Evolutionary conservation across 2,113 vertebrate genomes (phyloP).

Genomic region (Morone saxatilis): DNA sequence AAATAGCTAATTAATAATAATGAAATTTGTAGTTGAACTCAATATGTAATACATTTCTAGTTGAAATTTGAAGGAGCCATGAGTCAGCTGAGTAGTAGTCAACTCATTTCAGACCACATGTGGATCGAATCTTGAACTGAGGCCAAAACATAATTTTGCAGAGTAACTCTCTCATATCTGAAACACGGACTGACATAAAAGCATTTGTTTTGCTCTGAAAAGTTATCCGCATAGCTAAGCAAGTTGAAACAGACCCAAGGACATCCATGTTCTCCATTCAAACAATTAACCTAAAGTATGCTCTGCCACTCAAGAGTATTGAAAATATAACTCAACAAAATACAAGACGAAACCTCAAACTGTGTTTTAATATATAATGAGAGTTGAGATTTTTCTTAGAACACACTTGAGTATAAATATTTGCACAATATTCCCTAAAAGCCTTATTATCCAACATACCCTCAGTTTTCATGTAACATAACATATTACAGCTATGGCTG

Average conservation of each 20-base stretch:
- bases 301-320: not conserved
- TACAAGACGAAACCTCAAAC: conserved; percentile 22
- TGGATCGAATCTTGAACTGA: not conserved
- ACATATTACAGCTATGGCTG: conserved; percentile 20
- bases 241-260: not conserved
- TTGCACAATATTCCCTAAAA: conserved; percentile 39
- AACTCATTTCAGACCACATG: not conserved
- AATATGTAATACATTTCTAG: not conserved
- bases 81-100: not conserved
- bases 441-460: conserved; percentile 32
- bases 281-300: not conserved
- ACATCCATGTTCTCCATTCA: conserved; percentile 7
- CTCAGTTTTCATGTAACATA: conserved; percentile 23
- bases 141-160: not conserved
- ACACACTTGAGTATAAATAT: conserved; percentile 8
- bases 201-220: not conserved
- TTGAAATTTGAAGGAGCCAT: not conserved
- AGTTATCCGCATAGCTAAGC: not conserved
- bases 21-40: not conserved
- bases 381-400: conserved; percentile 16
- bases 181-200: not conserved
- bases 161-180: not conserved
- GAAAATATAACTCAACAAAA: conserved; percentile 12
- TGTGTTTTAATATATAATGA: conserved; percentile 20
- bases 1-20: not conserved